Evolutionary conservation across 2,888 invertebrate species (phyloP).

Genomic region (Cryptosula pallasiana): DNA sequence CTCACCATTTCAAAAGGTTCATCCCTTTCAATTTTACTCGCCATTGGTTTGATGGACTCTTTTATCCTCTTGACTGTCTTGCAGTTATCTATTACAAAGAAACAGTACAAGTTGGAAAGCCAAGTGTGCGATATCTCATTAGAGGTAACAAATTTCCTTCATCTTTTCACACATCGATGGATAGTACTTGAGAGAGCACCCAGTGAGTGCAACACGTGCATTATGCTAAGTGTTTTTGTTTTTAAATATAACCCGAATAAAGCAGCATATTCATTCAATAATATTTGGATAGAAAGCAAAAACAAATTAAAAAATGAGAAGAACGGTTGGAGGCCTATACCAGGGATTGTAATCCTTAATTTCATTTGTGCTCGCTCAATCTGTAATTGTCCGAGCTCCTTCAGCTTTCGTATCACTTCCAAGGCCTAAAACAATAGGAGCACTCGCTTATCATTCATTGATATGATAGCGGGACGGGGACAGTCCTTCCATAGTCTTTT

Average conservation of each 20-base stretch:
- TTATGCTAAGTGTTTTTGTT: conserved; percentile 12
- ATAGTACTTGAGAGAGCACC: not conserved
- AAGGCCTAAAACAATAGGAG: conserved; percentile 61
- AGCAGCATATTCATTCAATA: not conserved
- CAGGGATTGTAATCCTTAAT: conserved; percentile 68
- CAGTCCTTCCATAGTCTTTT: too few species aligned
- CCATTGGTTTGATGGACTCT: conserved; percentile 72
- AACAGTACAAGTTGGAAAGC: not conserved
- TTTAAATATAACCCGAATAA: not conserved
- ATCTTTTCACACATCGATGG: not conserved
- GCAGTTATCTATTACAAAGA: not conserved
- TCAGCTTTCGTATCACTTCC: conserved; percentile 82
- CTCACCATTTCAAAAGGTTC: conserved; percentile 71
- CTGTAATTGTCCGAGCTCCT: conserved; percentile 67
- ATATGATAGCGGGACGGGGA: too few species aligned
- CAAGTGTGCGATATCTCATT: not conserved
- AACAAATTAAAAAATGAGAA: not conserved
- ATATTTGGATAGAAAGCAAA: conserved; percentile 16
- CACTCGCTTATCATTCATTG: not conserved
- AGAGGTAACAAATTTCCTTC: not conserved
- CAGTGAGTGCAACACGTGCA: conserved; percentile 18
- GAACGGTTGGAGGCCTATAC: conserved; percentile 30
- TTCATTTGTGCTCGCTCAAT: conserved; percentile 95
- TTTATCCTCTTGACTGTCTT: conserved; percentile 74
- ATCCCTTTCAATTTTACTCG: conserved; percentile 71